phyloP scores from a whole-genome alignment of 2,797 vertebrate genomes.

The Garrulus glandarius region DNA sequence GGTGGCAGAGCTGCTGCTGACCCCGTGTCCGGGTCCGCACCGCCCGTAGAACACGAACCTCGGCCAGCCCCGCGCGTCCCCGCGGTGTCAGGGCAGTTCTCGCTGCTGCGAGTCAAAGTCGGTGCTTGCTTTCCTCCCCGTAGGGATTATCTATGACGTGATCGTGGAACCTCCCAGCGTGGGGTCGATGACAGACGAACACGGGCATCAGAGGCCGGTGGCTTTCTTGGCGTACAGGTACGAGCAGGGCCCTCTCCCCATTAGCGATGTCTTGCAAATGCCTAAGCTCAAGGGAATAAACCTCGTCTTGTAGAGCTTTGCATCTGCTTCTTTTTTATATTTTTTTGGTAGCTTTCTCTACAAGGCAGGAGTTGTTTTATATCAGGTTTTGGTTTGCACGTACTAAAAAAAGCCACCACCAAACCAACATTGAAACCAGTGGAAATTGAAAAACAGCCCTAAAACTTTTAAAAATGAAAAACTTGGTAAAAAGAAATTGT shows the following conservation, averaged over 20 bases:
- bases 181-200: constrained; percentile 97
- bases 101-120: not conserved
- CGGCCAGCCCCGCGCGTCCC: not conserved
- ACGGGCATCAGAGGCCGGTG: constrained; percentile 96
- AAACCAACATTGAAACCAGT: not conserved
- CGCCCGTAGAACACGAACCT: accelerated
- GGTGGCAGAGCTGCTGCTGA: too few species aligned
- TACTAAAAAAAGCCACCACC: not conserved
- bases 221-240: constrained; percentile 98
- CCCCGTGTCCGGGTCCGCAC: not conserved
- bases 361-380: not conserved
- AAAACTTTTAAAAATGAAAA: not conserved
- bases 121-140: not conserved
- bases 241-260: not conserved
- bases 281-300: not conserved
- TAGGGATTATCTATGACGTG: constrained; percentile 98
- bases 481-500: accelerated
- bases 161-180: constrained; percentile 98
- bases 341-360: too few species aligned
- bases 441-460: not conserved
- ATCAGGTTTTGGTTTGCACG: not conserved
- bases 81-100: accelerated
- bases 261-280: not conserved
- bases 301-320: accelerated
- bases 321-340: not conserved